These are phyloP conservation scores for Pantherophis vulpinus DNA, from an alignment of 2,797 vertebrate species.

Conservation along the genomic window DNA sequence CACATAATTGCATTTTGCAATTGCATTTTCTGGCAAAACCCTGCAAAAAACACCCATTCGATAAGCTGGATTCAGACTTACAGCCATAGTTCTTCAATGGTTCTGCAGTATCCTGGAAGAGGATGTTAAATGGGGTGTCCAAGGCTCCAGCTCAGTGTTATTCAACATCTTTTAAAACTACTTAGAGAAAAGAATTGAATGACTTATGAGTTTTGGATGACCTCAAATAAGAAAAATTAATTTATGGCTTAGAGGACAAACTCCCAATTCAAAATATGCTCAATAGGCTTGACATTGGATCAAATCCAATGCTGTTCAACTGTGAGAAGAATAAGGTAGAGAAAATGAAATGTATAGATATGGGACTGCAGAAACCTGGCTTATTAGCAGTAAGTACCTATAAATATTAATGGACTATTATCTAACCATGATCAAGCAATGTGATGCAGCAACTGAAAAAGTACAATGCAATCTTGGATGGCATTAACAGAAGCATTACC, in stretches of 20 bases:
- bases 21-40: neutral
- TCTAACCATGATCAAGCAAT: neutral
- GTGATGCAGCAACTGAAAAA: neutral
- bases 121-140: neutral
- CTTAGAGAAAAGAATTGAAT: neutral
- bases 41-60: neutral
- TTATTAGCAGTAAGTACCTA: neutral
- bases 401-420: neutral
- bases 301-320: neutral
- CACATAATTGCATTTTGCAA: neutral
- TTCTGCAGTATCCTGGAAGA: neutral
- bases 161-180: neutral
- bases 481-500: neutral
- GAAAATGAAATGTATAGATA: neutral
- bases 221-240: neutral
- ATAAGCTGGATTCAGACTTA: neutral
- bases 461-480: neutral
- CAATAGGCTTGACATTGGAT: neutral
- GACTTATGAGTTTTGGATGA: neutral
- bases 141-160: neutral
- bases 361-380: neutral
- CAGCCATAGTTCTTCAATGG: neutral
- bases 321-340: neutral
- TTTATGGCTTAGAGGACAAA: neutral
- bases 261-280: neutral